These are phyloP conservation scores for Okapia johnstoni DNA, from an alignment of 2,113 vertebrate genomes.

Conservation along the genomic window DNA sequence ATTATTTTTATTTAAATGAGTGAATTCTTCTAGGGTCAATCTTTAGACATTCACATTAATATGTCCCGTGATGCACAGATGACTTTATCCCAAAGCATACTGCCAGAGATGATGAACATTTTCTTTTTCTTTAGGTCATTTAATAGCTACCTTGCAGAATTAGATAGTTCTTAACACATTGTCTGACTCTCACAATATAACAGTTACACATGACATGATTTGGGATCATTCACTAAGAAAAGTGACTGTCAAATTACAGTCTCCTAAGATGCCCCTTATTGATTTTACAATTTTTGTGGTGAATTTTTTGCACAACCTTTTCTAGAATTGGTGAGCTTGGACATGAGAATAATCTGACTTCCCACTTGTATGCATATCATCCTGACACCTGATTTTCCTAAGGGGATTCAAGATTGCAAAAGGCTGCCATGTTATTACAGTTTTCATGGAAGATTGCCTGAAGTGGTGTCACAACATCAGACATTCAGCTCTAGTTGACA, in stretches of 20 bases:
- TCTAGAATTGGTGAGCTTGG: neutral
- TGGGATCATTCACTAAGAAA: neutral
- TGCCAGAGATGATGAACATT: neutral
- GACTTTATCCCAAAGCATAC: neutral
- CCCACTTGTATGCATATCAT: neutral
- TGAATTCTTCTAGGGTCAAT: neutral
- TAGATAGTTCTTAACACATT: neutral
- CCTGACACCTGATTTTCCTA: conserved; percentile 40
- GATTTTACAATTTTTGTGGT: neutral
- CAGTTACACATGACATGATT: neutral
- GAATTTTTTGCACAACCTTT: neutral
- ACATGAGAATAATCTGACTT: neutral
- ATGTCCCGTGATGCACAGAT: neutral
- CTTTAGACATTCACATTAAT: neutral
- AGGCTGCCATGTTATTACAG: neutral
- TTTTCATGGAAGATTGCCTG: neutral
- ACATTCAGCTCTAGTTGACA: neutral
- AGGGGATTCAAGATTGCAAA: neutral
- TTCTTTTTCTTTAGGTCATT: neutral
- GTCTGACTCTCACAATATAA: neutral
- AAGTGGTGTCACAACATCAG: neutral
- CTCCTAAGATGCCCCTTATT: neutral
- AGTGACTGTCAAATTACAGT: neutral
- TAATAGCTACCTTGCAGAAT: neutral
- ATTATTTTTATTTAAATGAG: neutral